phyloP scores from a whole-genome alignment of 2,113 vertebrate genomes.

The Heteronetta atricapilla region DNA sequence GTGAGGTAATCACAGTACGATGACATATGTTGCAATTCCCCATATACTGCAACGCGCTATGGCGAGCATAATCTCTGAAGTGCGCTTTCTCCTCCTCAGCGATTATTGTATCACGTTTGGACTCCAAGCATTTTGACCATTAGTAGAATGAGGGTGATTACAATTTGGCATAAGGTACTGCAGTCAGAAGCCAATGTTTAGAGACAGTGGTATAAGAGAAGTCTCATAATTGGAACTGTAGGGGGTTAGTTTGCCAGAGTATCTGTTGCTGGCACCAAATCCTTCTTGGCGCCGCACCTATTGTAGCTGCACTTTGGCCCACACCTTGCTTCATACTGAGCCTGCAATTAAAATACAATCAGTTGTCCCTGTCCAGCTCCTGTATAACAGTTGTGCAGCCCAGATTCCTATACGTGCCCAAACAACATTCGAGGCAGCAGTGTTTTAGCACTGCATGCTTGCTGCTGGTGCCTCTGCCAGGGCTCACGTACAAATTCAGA shows the following conservation, averaged over 20 bases:
- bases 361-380: slow-evolving; percentile 73
- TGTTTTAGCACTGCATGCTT: accelerated
- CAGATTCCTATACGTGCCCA: background rate
- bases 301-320: slow-evolving; percentile 63
- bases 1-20: slow-evolving; percentile 21
- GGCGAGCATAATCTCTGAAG: background rate
- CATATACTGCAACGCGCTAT: background rate
- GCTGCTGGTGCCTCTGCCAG: background rate
- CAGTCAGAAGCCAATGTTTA: slow-evolving; percentile 59
- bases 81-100: slow-evolving; percentile 37
- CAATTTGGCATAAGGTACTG: slow-evolving; percentile 53
- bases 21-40: slow-evolving; percentile 43
- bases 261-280: slow-evolving; percentile 41
- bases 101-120: slow-evolving; percentile 41
- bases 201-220: slow-evolving; percentile 60
- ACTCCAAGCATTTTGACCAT: slow-evolving; percentile 37
- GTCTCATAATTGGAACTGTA: slow-evolving; percentile 55
- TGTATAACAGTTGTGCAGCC: background rate
- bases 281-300: slow-evolving; percentile 43
- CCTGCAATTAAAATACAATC: slow-evolving; percentile 47
- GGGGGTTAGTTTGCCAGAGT: slow-evolving; percentile 58
- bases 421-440: background rate
- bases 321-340: slow-evolving; percentile 34
- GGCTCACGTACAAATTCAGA: accelerated
- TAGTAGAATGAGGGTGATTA: slow-evolving; percentile 62